phyloP scores from a whole-genome alignment of 2,113 vertebrate species.

The Mus pahari region DNA sequence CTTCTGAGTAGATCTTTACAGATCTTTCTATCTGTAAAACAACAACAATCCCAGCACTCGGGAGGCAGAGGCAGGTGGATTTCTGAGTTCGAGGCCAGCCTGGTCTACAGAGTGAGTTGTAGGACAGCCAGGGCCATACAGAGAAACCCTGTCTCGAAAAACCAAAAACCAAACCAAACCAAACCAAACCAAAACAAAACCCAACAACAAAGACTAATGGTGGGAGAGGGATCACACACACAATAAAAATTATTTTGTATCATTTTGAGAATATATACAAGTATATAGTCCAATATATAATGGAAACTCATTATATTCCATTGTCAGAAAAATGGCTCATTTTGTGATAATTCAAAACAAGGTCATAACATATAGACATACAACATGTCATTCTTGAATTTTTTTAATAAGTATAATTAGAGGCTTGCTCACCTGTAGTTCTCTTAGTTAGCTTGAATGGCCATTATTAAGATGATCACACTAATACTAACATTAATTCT shows the following conservation, averaged over 20 bases:
- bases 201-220: not conserved
- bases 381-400: not conserved
- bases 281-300: not conserved
- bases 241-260: conserved; percentile 12
- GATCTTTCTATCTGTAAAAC: not conserved
- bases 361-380: not conserved
- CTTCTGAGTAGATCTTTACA: not conserved
- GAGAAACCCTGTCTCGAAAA: too few species aligned
- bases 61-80: too few species aligned
- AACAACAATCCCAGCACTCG: too few species aligned
- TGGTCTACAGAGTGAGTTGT: too few species aligned
- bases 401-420: not conserved
- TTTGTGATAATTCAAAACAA: conserved; percentile 23
- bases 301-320: not conserved
- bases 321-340: conserved; percentile 27
- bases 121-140: too few species aligned
- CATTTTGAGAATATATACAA: conserved; percentile 18
- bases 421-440: not conserved
- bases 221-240: not conserved
- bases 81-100: too few species aligned
- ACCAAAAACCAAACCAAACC: too few species aligned
- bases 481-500: not conserved
- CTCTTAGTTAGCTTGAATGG: not conserved
- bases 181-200: too few species aligned
- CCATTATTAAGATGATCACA: not conserved